Percentiles rank a stretch among this genome's conserved stretches.
These are phyloP conservation scores for Pangasius mekongensis DNA, from an alignment of 2,797 vertebrate genomes.

Conservation along the genomic window DNA sequence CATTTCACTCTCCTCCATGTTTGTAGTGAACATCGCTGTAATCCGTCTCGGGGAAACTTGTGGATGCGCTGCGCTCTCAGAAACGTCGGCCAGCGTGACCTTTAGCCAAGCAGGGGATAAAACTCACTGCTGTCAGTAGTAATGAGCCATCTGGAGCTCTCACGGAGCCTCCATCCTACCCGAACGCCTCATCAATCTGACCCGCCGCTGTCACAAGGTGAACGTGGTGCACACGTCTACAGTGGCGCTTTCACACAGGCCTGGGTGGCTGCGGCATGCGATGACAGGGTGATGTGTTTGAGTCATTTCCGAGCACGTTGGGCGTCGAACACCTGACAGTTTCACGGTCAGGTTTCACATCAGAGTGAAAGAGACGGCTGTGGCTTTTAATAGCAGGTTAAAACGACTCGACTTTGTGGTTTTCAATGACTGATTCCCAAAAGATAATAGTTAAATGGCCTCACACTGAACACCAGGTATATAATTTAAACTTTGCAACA, in stretches of 20 bases:
- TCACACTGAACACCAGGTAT: not conserved
- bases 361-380: not conserved
- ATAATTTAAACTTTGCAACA: not conserved
- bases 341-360: conserved; percentile 23
- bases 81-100: conserved; percentile 52
- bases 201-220: conserved; percentile 25
- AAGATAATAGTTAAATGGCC: not conserved
- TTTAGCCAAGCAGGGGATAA: conserved; percentile 55
- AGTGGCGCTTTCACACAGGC: not conserved
- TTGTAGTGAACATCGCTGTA: not conserved
- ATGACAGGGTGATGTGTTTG: conserved; percentile 25
- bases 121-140: conserved; percentile 60
- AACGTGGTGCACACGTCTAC: conserved; percentile 27
- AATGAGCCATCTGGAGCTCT: conserved; percentile 62
- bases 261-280: not conserved
- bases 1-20: not conserved
- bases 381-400: not conserved
- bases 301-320: conserved; percentile 10
- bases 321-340: conserved; percentile 14
- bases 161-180: conserved; percentile 44
- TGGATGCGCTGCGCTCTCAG: conserved; percentile 27
- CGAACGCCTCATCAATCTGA: conserved; percentile 58
- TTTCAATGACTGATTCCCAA: not conserved
- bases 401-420: not conserved
- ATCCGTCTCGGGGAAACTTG: conserved; percentile 19